Base-by-base conservation (phyloP, 2,888 invertebrate genomes). In the Dorcus parallelipipedus region DNA sequence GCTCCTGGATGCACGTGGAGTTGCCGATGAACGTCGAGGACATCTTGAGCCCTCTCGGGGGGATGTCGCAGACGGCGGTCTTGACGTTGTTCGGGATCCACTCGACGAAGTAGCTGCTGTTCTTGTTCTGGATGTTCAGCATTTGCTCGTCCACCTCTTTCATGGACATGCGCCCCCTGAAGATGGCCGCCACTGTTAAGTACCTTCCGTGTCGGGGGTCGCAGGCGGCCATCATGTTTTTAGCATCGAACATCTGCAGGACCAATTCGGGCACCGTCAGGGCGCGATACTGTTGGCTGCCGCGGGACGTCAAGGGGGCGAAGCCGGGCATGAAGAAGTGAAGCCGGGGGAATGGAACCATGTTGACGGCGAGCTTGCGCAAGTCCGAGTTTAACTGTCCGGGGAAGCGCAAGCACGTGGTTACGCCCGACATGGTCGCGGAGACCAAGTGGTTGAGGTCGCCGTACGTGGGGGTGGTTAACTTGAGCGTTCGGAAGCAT, bases 261-360 rank as follows among this genome's bases (percentile, higher is more conserved):
- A 95, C 95, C 60, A 96, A 84, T 78, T 96, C 95, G 9, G 95
- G 94, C 1, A 96, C 95, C 49, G 94, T 92, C 53, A 94, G 82
- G 47, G 95, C 90, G 73, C 94, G 85, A 83, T 95, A 95, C 73
- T 93, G 93, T 77, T 95, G 94, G 70, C 89, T 89, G 26, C 70
- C 94, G 70, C 94, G 86, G 0, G 90, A 92, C 23, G 95, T 95
- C 39, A 97, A 82, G 0, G 96, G 96, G 1, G 96, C 96, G 80
- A 97, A 97, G 9, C 95, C 95, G 50, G 95, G 93, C 91, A 95
- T 95, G 81, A 95, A 95, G 85, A 95, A 95, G 80, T 95, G 95
- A 49, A 95, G 85, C 75, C 95, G 89, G 2, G 97, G 97, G 85
- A 97, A 97, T 53, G 97, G 97, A 10, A 97, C 96, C 96, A 97